These are phyloP conservation scores for Drosophila nikananu DNA, from an alignment of 1,140 invertebrate genomes.

Conservation along the genomic window DNA sequence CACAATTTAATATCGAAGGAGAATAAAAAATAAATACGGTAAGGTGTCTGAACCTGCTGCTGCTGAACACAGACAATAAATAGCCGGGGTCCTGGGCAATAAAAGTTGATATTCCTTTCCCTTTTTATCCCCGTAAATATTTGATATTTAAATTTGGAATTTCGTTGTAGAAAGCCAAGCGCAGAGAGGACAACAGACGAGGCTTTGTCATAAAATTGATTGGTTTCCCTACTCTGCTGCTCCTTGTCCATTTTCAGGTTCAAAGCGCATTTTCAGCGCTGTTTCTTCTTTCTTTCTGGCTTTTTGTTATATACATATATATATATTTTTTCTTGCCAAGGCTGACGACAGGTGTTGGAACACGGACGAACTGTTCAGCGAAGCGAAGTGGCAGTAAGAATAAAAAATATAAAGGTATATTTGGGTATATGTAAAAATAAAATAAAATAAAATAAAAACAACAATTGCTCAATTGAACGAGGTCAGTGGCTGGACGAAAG, in stretches of 20 bases:
- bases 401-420: conserved; percentile 2
- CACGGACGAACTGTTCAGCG: conserved; percentile 31
- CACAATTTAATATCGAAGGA: conserved; percentile 72
- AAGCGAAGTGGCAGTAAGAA: conserved; percentile 29
- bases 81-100: conserved; percentile 54
- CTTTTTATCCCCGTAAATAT: conserved; percentile 31
- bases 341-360: conserved; percentile 43
- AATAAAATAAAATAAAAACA: conserved; percentile 34
- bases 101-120: conserved; percentile 53
- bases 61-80: conserved; percentile 64
- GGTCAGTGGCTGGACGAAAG: conserved; percentile 56
- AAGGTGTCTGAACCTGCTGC: conserved; percentile 73
- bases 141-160: conserved; percentile 70
- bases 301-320: background rate
- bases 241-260: conserved; percentile 48
- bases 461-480: conserved; percentile 62
- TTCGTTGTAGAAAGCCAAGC: conserved; percentile 23
- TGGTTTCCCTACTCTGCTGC: conserved; percentile 35
- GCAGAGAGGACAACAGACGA: background rate
- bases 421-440: conserved; percentile 20
- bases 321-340: background rate
- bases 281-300: background rate
- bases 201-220: conserved; percentile 72
- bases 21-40: conserved; percentile 37
- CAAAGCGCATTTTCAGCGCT: conserved; percentile 49